Evolutionary conservation across 30 jellyfish, hydroid and myxozoan species (phyloP), one percentile per base, ranked within the genome.

Genomic region (Turritopsis dohrnii): DNA sequence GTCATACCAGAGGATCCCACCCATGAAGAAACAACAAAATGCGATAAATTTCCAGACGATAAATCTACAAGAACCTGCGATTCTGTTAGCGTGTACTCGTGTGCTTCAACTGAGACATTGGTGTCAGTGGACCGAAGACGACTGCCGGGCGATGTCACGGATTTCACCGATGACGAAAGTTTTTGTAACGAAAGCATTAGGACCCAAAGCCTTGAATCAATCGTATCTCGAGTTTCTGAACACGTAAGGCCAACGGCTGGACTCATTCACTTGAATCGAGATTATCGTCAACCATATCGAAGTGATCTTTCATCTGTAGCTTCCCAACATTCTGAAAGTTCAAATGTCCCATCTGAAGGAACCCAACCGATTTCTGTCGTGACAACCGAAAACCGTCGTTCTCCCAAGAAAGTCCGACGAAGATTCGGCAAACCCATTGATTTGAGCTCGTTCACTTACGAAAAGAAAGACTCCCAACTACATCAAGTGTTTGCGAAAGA

Each of bases 341-440:
- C 81, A 3, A 72, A 72, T 53, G 81, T 26, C 8, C n/a, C 1
- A 41, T 1, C 22, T 18, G 60, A 41, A 41, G 60, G 60, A 3
- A 41, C 60, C 60, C 72, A 77, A 28, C 85, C 85, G 0, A 52
- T 80, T 19, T 71, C 21, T 52, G 81, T 80, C 26, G 19, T 52
- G 4, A 27, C 30, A 23, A 52, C 71, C 66, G 87, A 80, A 23
- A 65, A 21, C 21, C 81, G 81, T 52, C 81, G 87, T 21, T 22
- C 81, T n/a, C 66, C 87, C 7, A 53, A 26, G 21, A 30, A 25
- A 41, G 82, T 52, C 54, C 79, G 82, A 0, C 82, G 79, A 65
- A 8, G 81, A 16, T 80, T 52, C 65, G 26, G 79, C 87, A 80
- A 80, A 80, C 87, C 79, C 18, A 71, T 52, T 28, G 82, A 71